Evolutionary conservation across 2,888 invertebrate species (phyloP).

Genomic region (Drosophila yooni): DNA sequence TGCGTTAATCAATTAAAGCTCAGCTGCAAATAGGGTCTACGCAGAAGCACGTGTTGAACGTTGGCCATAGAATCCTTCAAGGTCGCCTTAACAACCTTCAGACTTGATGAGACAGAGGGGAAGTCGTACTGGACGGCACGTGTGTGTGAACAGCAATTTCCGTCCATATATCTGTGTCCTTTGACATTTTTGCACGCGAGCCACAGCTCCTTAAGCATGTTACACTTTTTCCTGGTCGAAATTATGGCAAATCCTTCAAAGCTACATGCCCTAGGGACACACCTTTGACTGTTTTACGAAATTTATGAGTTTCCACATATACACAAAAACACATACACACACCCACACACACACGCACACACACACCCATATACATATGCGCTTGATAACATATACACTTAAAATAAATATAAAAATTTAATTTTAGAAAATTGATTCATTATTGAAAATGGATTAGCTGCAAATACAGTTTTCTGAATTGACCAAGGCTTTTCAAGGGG

Average conservation of each 20-base stretch:
- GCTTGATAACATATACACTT: background rate
- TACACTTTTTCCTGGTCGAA: conserved; percentile 20
- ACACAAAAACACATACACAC: background rate
- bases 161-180: conserved; percentile 9
- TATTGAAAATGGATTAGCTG: background rate
- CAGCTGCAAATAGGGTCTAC: background rate
- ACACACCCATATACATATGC: background rate
- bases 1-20: background rate
- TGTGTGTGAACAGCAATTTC: conserved; percentile 9
- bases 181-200: conserved; percentile 56
- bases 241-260: conserved; percentile 40
- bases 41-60: background rate
- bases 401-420: background rate
- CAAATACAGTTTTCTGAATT: no score
- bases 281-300: conserved; percentile 45
- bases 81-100: background rate
- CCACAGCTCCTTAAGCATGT: background rate
- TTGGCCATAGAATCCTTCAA: background rate
- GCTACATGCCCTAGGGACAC: conserved; percentile 25
- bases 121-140: conserved; percentile 1
- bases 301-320: conserved; percentile 40
- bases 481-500: no score
- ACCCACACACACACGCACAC: conserved; percentile 6
- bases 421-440: background rate
- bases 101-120: background rate